Evolutionary conservation across 2,888 invertebrate species (phyloP).

Genomic region (Entomobrya multifasciata): DNA sequence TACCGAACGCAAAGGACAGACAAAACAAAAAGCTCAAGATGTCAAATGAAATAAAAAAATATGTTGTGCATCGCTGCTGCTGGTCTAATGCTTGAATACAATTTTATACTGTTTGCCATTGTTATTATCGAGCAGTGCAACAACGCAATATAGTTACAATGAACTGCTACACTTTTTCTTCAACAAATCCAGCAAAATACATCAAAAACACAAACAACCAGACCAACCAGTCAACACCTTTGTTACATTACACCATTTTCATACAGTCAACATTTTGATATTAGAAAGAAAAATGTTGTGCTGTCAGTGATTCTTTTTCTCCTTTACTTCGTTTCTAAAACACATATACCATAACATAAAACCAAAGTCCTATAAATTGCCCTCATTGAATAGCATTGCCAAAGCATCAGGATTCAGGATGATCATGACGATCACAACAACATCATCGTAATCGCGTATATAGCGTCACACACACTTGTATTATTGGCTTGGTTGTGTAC

Average conservation of each 20-base stretch:
- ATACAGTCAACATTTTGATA: neutral
- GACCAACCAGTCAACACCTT: slow-evolving; percentile 35
- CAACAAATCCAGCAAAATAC: slow-evolving; percentile 25
- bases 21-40: slow-evolving; percentile 33
- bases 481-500: neutral
- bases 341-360: neutral
- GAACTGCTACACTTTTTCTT: slow-evolving; percentile 54
- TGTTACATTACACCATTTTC: neutral
- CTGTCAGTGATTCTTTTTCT: slow-evolving; percentile 24
- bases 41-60: slow-evolving; percentile 59
- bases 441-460: neutral
- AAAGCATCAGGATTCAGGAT: neutral
- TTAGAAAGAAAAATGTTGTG: neutral
- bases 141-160: slow-evolving; percentile 32
- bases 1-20: neutral
- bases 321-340: neutral
- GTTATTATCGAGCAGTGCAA: slow-evolving; percentile 58
- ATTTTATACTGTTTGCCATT: slow-evolving; percentile 49
- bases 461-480: neutral
- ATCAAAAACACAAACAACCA: slow-evolving; percentile 16
- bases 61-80: slow-evolving; percentile 21
- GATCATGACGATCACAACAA: neutral
- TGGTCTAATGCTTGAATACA: neutral
- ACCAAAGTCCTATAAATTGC: slow-evolving; percentile 22
- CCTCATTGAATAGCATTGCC: slow-evolving; percentile 37